Base-by-base conservation (phyloP, 2,888 invertebrate genomes). In the Caenorhabditis sp. region DNA sequence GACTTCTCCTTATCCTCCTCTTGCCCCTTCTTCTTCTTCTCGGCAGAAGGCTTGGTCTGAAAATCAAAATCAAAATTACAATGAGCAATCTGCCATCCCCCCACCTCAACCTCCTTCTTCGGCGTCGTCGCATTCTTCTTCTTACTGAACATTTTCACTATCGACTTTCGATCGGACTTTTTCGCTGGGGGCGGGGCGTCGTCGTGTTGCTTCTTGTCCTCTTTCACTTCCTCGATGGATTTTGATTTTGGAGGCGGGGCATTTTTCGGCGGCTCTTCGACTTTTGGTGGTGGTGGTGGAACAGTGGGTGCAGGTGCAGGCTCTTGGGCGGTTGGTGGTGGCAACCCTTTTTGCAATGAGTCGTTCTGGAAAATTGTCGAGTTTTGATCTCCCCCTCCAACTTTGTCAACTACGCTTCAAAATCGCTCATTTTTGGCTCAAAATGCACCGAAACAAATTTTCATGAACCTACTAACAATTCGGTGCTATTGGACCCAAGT, bases 71-170 rank as follows among this genome's bases (percentile, higher is more conserved):
- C 2, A 6, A 22, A 14, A 14, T 44, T 44, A 3, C 1, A 0
- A 44, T 38, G 38, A 6, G 38, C 6, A 38, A 38, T 38, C 10
- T 38, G 10, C 12, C 54, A 5, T 4, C 24, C 54, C 14, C 31
- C 26, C n/a, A n/a, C n/a, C n/a, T n/a, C n/a, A n/a, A n/a, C n/a
- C 56, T 58, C 31, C 16, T 58, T 58, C 31, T 28, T 28, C 31
- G 31, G 56, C 10, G 56, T 26, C 31, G 28, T 28, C 16, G 56
- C 31, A n/a, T n/a, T n/a, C 31, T 58, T 58, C 16, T 58, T 58
- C 31, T 58, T 58, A 31, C 56, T 58, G 31, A 58, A 58, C 28
- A 58, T 31, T 31, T 31, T 58, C 6, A 58, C 31, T n/a, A 58
- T 58, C 3, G 56, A 58, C n/a, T 58, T 58, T 16, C 47, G n/a